phyloP scores from a whole-genome alignment of 1,140 invertebrate genomes.

The Bombus confusus region DNA sequence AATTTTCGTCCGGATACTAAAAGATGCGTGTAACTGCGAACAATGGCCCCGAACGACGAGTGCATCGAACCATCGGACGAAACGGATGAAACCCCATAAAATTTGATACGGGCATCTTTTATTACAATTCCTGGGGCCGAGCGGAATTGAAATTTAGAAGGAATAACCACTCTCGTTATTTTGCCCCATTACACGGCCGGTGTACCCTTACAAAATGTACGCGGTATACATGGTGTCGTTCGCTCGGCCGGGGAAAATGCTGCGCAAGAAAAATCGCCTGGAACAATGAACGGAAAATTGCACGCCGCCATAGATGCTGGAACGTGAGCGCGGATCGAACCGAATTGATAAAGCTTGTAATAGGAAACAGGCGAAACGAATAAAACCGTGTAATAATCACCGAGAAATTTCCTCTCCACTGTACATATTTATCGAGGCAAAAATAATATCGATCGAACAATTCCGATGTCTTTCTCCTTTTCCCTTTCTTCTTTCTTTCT shows the following conservation, averaged over 20 bases:
- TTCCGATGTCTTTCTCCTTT: too few relatives aligned
- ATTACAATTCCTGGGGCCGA: not conserved
- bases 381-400: not conserved
- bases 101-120: slow-evolving; percentile 20
- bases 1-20: not conserved
- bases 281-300: slow-evolving; percentile 35
- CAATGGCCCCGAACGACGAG: slow-evolving; percentile 2
- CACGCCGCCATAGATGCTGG: not conserved
- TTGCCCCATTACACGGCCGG: not conserved
- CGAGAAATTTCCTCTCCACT: not conserved
- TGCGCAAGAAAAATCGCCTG: slow-evolving; percentile 13
- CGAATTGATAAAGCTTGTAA: not conserved
- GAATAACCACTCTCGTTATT: slow-evolving; percentile 11
- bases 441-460: not conserved
- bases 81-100: not conserved
- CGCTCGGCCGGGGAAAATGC: not conserved
- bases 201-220: not conserved
- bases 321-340: not conserved
- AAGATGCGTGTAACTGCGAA: not conserved
- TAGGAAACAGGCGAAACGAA: not conserved
- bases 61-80: not conserved
- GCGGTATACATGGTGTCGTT: too few relatives aligned
- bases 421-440: not conserved
- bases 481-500: too few relatives aligned
- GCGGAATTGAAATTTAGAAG: slow-evolving; percentile 21